Conservation (phyloP, 2,797 vertebrate species). For the Decapterus maruadsi region DNA sequence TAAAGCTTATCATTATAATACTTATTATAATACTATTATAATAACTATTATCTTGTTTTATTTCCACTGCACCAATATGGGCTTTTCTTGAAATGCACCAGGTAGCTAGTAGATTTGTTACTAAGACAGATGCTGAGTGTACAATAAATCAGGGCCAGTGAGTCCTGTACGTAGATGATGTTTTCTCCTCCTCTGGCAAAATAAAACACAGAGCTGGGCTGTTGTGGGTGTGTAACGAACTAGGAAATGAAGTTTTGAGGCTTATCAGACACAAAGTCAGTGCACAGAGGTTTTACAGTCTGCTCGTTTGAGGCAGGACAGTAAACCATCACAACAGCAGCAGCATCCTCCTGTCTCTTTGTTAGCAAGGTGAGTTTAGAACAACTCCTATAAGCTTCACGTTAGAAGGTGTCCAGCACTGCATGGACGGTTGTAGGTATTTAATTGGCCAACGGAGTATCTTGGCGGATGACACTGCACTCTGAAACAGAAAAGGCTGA, state of each 20-base stretch:
- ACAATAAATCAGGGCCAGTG: background rate
- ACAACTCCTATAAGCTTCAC: background rate
- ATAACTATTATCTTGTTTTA: too few species aligned
- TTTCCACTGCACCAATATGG: too few species aligned
- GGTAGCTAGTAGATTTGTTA: too few species aligned
- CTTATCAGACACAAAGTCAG: background rate
- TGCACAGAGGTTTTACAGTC: background rate
- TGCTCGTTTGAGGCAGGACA: background rate
- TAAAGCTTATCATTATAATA: too few species aligned
- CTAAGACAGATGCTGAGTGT: background rate
- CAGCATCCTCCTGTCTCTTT: constrained; percentile 7
- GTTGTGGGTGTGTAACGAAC: background rate
- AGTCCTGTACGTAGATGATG: background rate
- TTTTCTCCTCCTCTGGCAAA: background rate
- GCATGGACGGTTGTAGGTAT: background rate
- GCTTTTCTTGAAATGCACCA: too few species aligned
- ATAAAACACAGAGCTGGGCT: background rate
- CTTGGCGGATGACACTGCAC: background rate
- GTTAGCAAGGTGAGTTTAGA: background rate
- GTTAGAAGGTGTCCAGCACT: background rate
- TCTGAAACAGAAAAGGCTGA: background rate
- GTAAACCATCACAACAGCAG: constrained; percentile 7
- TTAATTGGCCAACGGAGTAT: background rate
- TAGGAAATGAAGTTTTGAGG: background rate
- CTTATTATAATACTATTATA: too few species aligned